Conservation (phyloP, 2,888 invertebrate genomes). For the Trachelus troglodyta region DNA sequence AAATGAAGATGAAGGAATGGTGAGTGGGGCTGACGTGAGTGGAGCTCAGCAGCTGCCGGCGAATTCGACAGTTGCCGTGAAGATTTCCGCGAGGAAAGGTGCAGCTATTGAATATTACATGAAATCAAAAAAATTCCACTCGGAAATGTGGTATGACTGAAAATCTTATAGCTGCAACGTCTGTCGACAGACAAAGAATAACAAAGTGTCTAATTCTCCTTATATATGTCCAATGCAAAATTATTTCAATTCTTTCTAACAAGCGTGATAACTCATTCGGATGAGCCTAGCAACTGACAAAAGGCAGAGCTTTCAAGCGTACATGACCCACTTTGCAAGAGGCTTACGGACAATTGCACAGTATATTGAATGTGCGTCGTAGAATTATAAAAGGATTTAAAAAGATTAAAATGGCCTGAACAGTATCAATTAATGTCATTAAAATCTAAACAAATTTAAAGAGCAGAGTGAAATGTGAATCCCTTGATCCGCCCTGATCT, state of each 20-base stretch:
- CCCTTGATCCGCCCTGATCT: not conserved
- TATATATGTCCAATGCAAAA: too few species aligned
- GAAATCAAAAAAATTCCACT: not conserved
- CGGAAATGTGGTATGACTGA: not conserved
- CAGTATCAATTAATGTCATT: not conserved
- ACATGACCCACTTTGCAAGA: not conserved
- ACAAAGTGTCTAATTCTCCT: not conserved
- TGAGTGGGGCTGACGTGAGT: conserved; percentile 4
- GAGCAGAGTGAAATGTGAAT: not conserved
- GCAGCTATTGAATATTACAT: not conserved
- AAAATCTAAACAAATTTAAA: not conserved
- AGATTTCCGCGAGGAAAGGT: not conserved
- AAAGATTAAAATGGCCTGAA: not conserved
- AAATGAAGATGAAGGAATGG: conserved; percentile 20
- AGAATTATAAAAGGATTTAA: not conserved
- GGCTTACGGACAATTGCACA: not conserved
- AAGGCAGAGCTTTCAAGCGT: not conserved
- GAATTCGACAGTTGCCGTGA: not conserved
- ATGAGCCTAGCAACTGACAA: not conserved
- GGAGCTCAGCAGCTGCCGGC: not conserved
- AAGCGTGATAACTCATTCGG: not conserved
- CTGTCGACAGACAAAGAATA: not conserved
- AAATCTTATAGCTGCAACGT: not conserved
- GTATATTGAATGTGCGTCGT: not conserved
- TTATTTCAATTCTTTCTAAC: not conserved